These are phyloP conservation scores for Andrena marginata DNA, from an alignment of 2,888 invertebrate genomes.

Conservation along the genomic window DNA sequence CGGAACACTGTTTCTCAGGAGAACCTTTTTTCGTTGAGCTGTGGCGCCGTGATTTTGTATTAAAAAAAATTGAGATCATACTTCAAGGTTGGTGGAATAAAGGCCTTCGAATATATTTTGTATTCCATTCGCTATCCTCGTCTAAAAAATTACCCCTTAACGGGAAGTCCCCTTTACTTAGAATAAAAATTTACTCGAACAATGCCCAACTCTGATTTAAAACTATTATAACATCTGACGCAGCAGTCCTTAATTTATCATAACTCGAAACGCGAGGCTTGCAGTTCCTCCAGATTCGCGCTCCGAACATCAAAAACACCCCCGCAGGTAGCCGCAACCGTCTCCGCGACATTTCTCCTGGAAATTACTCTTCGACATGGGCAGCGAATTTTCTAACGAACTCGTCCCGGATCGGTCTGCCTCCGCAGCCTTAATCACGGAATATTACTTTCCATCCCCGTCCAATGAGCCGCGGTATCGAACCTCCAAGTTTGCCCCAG, in stretches of 20 bases:
- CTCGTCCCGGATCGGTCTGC: not conserved
- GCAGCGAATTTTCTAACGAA: slow-evolving; percentile 6
- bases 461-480: not conserved
- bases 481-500: not conserved
- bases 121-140: no score
- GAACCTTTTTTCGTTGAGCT: no score
- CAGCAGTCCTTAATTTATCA: not conserved
- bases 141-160: no score
- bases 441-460: slow-evolving; percentile 31
- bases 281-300: not conserved
- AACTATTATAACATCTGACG: no score
- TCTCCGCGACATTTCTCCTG: not conserved
- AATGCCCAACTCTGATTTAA: no score
- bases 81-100: no score
- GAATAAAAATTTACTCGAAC: no score
- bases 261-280: not conserved
- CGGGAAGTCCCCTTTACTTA: no score
- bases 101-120: no score
- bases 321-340: not conserved
- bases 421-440: slow-evolving; percentile 34
- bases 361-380: not conserved
- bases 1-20: no score
- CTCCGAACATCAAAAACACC: not conserved
- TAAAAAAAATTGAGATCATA: no score
- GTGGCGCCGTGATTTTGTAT: no score